Evolutionary conservation across 1,140 invertebrate genomes (phyloP).

Genomic region (Eueides isabella): DNA sequence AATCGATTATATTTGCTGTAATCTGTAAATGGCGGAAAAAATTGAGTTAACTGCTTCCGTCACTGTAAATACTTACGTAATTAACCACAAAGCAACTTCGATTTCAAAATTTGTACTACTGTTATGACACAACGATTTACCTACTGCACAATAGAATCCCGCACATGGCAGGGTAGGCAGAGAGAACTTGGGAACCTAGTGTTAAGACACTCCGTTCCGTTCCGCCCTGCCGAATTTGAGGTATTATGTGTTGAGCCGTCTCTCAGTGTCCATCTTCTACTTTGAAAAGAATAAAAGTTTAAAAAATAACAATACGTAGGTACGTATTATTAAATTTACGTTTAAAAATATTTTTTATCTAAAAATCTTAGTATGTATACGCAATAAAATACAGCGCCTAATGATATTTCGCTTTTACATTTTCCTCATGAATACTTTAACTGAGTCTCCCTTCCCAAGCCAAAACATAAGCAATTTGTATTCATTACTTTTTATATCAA

Average conservation of each 20-base stretch:
- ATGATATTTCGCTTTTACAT: constrained; percentile 67
- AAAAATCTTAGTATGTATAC: constrained; percentile 36
- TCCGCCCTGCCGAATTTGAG: too few species aligned
- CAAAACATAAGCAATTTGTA: constrained; percentile 63
- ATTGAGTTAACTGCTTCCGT: constrained; percentile 9
- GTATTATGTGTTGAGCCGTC: too few species aligned
- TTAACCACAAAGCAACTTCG: not conserved
- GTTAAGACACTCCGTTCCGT: too few species aligned
- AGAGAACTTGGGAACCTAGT: too few species aligned
- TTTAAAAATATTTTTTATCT: not conserved
- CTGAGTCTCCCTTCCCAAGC: constrained; percentile 51
- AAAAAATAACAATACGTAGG: not conserved
- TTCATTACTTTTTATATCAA: constrained; percentile 47
- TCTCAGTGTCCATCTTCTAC: not conserved
- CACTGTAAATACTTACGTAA: constrained; percentile 16
- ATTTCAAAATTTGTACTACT: constrained; percentile 4
- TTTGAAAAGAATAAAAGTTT: not conserved
- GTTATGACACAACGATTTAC: not conserved
- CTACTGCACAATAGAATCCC: not conserved
- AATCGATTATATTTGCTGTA: constrained; percentile 11
- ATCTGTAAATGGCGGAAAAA: constrained; percentile 24
- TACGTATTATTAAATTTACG: not conserved
- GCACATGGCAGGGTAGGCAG: too few species aligned
- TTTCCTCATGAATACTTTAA: constrained; percentile 70
- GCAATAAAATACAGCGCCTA: constrained; percentile 45